Evolutionary conservation across 2,888 invertebrate genomes (phyloP).

Genomic region (Ariolimax columbianus): DNA sequence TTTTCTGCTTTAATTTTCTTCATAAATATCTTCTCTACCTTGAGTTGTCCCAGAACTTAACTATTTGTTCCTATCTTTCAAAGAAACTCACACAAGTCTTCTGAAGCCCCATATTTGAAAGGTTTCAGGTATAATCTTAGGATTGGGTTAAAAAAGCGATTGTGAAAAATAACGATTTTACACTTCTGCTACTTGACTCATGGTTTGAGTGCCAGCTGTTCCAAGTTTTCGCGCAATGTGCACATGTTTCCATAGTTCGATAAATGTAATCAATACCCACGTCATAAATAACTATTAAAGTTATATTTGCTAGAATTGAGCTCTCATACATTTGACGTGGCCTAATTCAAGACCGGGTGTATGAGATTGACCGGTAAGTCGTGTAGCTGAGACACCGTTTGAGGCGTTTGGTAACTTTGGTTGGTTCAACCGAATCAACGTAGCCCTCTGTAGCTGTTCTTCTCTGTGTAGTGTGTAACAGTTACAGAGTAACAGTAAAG

Average conservation of each 20-base stretch:
- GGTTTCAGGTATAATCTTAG: no score
- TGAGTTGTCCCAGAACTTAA: neutral
- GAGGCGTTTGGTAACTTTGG: no score
- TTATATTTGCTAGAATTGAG: neutral
- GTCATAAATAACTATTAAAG: neutral
- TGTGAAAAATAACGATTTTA: neutral
- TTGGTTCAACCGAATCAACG: no score
- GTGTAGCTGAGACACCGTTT: neutral
- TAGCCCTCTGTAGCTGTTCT: no score
- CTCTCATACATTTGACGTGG: neutral
- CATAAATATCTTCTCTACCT: neutral
- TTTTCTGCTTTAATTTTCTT: neutral
- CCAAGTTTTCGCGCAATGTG: neutral
- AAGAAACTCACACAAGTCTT: no score
- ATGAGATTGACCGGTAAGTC: neutral
- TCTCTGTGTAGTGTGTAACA: no score
- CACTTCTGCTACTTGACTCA: neutral
- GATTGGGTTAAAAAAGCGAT: neutral
- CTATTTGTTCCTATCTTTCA: no score
- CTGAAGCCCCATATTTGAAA: no score
- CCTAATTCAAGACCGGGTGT: neutral
- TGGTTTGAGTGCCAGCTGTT: neutral
- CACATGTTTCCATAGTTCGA: constrained; percentile 3
- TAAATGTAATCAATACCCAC: constrained; percentile 14
- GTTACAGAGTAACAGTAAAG: no score